Conservation (phyloP, 35 echinoderm and acorn worm genomes). For the Lytechinus pictus region DNA sequence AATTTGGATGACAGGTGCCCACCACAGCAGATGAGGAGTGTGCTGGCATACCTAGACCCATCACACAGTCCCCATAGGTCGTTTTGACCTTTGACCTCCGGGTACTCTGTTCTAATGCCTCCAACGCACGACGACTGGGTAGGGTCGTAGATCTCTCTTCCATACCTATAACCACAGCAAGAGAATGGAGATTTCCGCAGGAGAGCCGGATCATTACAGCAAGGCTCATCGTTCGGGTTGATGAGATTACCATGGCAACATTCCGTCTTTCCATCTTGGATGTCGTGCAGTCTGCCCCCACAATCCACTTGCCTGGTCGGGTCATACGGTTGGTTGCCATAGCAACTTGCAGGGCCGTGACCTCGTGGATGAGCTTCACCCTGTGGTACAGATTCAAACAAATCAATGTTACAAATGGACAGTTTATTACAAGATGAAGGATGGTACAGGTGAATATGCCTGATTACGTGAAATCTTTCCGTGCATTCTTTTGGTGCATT, state of each 20-base stretch:
- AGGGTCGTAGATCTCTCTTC: not conserved
- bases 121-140: not conserved
- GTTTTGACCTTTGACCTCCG: not conserved
- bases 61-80: not conserved
- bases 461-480: too few species aligned
- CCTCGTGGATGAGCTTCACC: not conserved
- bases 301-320: not conserved
- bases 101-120: not conserved
- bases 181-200: not conserved
- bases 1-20: not conserved
- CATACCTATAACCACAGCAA: not conserved
- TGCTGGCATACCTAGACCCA: not conserved
- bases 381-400: not conserved
- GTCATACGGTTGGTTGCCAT: not conserved
- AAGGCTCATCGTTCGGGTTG: constrained; percentile 1
- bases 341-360: not conserved
- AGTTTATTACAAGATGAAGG: not conserved
- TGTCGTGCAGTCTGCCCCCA: not conserved
- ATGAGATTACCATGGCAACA: not conserved
- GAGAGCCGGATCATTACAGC: not conserved
- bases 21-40: not conserved
- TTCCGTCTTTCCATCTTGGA: not conserved
- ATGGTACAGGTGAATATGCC: too few species aligned
- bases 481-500: too few species aligned
- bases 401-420: not conserved